These are phyloP conservation scores for Aphidoletes aphidimyza DNA, from an alignment of 2,888 invertebrate genomes.

Conservation along the genomic window DNA sequence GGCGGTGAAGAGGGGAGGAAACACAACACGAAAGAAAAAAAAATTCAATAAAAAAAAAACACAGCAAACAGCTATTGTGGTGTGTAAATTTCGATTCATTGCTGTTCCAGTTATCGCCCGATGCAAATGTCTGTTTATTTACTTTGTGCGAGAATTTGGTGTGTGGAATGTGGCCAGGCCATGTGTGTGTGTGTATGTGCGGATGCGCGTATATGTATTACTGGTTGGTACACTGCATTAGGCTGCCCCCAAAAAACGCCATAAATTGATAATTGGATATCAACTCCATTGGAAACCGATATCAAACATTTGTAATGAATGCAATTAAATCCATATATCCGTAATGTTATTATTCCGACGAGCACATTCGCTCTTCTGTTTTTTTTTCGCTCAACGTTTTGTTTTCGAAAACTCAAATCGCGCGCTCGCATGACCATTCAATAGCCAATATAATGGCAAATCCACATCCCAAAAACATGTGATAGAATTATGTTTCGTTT, in stretches of 20 bases:
- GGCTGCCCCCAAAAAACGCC: not conserved
- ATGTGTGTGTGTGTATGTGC: not conserved
- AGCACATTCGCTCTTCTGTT: not conserved
- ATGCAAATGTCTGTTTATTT: not conserved
- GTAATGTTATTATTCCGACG: not conserved
- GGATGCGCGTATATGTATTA: not conserved
- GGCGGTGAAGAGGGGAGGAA: not conserved
- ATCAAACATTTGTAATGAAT: slow-evolving; percentile 53
- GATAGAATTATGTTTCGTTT: slow-evolving; percentile 11
- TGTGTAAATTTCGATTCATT: not conserved
- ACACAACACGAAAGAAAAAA: not conserved
- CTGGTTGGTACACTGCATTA: not conserved
- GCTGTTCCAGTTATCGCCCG: not conserved
- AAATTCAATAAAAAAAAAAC: not conserved
- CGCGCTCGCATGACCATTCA: not conserved
- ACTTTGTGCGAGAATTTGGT: not conserved
- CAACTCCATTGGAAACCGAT: slow-evolving; percentile 48
- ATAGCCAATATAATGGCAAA: too few species aligned
- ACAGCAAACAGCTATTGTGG: slow-evolving; percentile 24
- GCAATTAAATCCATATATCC: slow-evolving; percentile 49
- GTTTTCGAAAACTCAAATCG: not conserved
- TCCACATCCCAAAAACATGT: too few species aligned
- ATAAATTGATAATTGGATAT: slow-evolving; percentile 49
- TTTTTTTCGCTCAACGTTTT: not conserved
- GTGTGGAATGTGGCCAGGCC: not conserved